Conservation (phyloP, 2,113 vertebrate species). For the Stictonetta naevosa region DNA sequence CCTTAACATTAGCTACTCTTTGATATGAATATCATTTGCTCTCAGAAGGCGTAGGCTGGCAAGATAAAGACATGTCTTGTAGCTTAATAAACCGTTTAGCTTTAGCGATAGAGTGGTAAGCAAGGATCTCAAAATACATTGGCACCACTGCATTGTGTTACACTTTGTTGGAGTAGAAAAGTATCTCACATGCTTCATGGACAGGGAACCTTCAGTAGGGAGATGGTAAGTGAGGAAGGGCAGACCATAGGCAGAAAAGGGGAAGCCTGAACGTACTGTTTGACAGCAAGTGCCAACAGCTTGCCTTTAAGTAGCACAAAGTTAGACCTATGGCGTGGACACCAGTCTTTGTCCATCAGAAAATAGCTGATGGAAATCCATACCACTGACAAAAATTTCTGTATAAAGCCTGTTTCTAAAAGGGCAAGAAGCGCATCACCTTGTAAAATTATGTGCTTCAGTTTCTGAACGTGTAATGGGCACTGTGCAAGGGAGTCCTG, state of each 20-base stretch:
- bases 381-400: background rate
- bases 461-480: background rate
- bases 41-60: background rate
- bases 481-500: background rate
- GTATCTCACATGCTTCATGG: background rate
- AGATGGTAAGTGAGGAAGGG: background rate
- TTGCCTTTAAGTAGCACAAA: background rate
- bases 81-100: background rate
- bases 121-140: background rate
- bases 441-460: fast-evolving
- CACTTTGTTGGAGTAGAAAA: background rate
- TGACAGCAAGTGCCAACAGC: background rate
- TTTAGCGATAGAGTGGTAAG: background rate
- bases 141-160: background rate
- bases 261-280: background rate
- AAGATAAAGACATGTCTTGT: slow-evolving; percentile 4
- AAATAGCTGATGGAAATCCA: background rate
- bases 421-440: background rate
- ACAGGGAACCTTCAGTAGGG: background rate
- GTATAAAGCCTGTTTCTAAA: background rate
- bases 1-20: slow-evolving; percentile 15
- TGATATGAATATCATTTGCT: slow-evolving; percentile 8
- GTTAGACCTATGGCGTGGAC: fast-evolving
- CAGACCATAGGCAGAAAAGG: background rate
- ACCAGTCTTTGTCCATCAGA: background rate